These are phyloP conservation scores for Anoplopoma fimbria DNA, from an alignment of 2,113 vertebrate genomes.

Conservation along the genomic window DNA sequence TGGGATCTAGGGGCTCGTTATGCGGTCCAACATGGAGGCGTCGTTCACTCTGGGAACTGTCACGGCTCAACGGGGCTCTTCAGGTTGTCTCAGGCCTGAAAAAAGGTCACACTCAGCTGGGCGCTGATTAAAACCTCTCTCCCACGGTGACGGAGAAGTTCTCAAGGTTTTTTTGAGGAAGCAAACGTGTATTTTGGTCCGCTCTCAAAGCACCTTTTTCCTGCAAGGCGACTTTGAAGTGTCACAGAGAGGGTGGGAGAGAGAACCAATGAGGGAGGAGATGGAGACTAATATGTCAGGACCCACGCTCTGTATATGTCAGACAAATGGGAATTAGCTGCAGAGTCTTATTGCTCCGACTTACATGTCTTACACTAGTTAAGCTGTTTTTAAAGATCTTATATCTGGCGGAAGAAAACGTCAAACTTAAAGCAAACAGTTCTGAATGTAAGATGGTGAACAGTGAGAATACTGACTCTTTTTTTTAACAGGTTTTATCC, in stretches of 20 bases:
- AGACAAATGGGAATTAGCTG: too few relatives aligned
- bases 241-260: background rate
- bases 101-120: constrained; percentile 85
- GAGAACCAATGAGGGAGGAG: constrained; percentile 8
- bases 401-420: too few relatives aligned
- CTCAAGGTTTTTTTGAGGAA: constrained; percentile 34
- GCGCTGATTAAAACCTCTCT: constrained; percentile 81
- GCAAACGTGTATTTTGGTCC: constrained; percentile 68
- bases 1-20: constrained; percentile 70
- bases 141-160: constrained; percentile 66
- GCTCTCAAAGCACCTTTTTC: constrained; percentile 61
- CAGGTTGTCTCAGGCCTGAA: constrained; percentile 59
- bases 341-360: background rate
- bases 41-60: constrained; percentile 62
- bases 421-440: background rate
- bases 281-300: constrained; percentile 11
- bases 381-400: too few relatives aligned
- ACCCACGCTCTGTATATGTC: background rate
- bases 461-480: background rate
- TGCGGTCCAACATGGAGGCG: constrained; percentile 64
- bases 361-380: background rate
- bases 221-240: constrained; percentile 5
- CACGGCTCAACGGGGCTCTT: constrained; percentile 66
- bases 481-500: constrained; percentile 89
- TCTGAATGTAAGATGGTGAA: background rate